Evolutionary conservation across 53 echinoderm and acorn worm species (phyloP).

Genomic region (Echinarachnius parma): DNA sequence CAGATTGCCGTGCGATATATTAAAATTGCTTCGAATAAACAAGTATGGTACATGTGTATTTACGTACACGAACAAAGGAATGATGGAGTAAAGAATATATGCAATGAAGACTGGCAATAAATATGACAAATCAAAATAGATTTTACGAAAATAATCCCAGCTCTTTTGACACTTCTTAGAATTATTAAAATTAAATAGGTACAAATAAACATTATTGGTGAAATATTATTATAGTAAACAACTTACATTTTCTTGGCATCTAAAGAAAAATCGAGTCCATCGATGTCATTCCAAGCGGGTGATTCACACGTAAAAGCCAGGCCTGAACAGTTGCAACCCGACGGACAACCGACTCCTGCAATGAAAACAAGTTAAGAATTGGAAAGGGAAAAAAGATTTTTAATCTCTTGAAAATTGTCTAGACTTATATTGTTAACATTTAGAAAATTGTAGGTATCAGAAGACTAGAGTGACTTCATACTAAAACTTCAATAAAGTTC

Average conservation of each 20-base stretch:
- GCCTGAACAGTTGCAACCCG: constrained; percentile 15
- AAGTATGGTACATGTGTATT: too few species aligned
- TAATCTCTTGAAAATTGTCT: too few species aligned
- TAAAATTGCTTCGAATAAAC: too few species aligned
- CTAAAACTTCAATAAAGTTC: background rate
- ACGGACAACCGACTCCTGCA: constrained; percentile 14
- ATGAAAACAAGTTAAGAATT: background rate
- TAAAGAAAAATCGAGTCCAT: background rate
- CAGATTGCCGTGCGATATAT: too few species aligned
- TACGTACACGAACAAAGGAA: too few species aligned
- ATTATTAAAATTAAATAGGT: background rate
- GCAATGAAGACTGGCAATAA: too few species aligned
- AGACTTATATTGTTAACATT: too few species aligned
- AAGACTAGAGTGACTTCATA: background rate
- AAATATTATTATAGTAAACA: background rate
- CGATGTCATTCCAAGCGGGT: background rate
- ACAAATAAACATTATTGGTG: background rate
- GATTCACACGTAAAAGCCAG: background rate
- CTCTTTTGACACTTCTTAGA: too few species aligned
- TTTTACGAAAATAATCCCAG: too few species aligned
- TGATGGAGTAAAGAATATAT: too few species aligned
- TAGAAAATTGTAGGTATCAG: too few species aligned
- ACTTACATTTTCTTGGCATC: constrained; percentile 25
- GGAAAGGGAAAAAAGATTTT: background rate
- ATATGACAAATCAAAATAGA: too few species aligned